Conservation (phyloP, 2,797 vertebrate species). For the Poecilia gillii region DNA sequence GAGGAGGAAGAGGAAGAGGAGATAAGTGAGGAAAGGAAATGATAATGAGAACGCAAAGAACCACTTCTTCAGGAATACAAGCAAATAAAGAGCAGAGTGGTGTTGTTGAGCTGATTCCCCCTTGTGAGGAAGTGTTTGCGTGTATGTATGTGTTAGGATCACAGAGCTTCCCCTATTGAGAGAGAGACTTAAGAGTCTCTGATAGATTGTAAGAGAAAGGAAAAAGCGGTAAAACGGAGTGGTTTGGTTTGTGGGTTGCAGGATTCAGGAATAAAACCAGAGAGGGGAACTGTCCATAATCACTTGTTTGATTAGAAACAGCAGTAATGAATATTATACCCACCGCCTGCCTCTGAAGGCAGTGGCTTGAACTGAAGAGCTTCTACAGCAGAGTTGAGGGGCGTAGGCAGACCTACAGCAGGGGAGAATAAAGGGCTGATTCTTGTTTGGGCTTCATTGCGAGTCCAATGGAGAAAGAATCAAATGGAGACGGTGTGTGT, state of each 20-base stretch:
- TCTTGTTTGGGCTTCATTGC: constrained; percentile 13
- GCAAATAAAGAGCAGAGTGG: constrained; percentile 57
- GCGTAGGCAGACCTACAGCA: constrained; percentile 17
- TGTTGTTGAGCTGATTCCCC: constrained; percentile 47
- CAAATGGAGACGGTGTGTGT: constrained; percentile 10
- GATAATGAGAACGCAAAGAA: constrained; percentile 37
- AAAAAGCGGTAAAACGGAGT: constrained; percentile 21
- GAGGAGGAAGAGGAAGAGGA: constrained; percentile 39
- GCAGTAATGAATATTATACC: constrained; percentile 29
- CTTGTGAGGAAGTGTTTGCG: constrained; percentile 60
- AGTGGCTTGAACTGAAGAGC: constrained; percentile 27
- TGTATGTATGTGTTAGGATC: constrained; percentile 68
- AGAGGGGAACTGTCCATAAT: constrained; percentile 32
- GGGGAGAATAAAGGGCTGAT: constrained; percentile 12
- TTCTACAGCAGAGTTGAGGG: constrained; percentile 37
- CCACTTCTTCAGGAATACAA: constrained; percentile 53
- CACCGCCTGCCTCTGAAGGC: constrained; percentile 25
- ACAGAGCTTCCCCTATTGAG: constrained; percentile 49
- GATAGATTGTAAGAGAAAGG: constrained; percentile 42
- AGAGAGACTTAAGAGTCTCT: constrained; percentile 56
- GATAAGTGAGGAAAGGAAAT: constrained; percentile 41
- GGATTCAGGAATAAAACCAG: constrained; percentile 44
- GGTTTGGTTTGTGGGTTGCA: constrained; percentile 51
- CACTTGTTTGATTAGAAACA: constrained; percentile 46
- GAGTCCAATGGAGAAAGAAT: constrained; percentile 19